Evolutionary conservation across 2,797 vertebrate genomes (phyloP).

Genomic region (Aeoliscus strigatus): DNA sequence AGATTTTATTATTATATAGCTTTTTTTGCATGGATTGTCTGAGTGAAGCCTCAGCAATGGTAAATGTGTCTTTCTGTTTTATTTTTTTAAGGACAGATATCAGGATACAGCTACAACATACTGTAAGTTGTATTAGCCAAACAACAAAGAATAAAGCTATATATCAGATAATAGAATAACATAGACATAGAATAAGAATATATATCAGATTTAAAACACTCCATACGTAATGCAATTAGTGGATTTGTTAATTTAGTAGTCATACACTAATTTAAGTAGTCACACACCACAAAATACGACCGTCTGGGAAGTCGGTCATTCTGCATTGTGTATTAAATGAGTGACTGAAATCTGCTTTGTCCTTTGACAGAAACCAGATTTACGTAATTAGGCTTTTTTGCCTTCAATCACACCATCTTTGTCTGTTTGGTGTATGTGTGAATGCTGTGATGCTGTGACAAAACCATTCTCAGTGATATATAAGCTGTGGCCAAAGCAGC

Average conservation of each 20-base stretch:
- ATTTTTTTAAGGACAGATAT: slow-evolving; percentile 18
- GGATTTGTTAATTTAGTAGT: too few species aligned
- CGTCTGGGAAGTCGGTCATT: slow-evolving; percentile 54
- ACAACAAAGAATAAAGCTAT: too few species aligned
- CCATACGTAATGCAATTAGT: too few species aligned
- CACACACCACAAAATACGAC: slow-evolving; percentile 48
- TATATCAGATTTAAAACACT: too few species aligned
- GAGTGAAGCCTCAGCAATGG: slow-evolving; percentile 18
- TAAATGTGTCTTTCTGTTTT: slow-evolving; percentile 23
- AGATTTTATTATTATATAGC: slow-evolving; percentile 55
- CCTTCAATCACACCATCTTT: slow-evolving; percentile 10
- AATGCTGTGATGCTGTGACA: not conserved
- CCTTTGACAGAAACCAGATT: slow-evolving; percentile 57
- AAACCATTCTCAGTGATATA: not conserved
- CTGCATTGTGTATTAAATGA: slow-evolving; percentile 50
- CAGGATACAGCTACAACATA: slow-evolving; percentile 3
- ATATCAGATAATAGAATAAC: too few species aligned
- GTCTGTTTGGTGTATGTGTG: slow-evolving; percentile 17
- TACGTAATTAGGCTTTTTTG: slow-evolving; percentile 58
- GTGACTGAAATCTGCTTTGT: slow-evolving; percentile 60
- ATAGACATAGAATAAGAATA: too few species aligned
- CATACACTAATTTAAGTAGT: too few species aligned
- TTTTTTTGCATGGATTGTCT: slow-evolving; percentile 42
- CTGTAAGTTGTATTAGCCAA: too few species aligned
- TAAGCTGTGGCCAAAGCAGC: slow-evolving; percentile 24